Percentiles rank a stretch among this genome's conserved stretches.
These are phyloP conservation scores for Nemotelus nigrinus DNA, from an alignment of 2,888 invertebrate species.

Conservation along the genomic window DNA sequence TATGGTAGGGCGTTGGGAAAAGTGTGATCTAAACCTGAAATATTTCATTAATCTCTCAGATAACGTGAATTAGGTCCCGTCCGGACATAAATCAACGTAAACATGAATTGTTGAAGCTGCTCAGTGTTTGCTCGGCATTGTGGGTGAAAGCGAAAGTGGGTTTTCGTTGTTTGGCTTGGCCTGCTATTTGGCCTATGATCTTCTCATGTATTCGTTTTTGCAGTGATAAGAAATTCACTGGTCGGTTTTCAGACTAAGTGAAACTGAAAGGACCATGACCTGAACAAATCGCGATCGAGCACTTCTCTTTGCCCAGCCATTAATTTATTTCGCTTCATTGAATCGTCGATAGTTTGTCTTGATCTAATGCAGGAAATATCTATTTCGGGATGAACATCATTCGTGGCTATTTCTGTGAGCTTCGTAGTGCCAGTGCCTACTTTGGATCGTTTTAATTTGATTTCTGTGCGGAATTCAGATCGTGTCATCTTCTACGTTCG, in stretches of 20 bases:
- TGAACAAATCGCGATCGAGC: background rate
- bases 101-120: slow-evolving; percentile 1
- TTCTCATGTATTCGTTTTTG: background rate
- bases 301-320: background rate
- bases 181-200: background rate
- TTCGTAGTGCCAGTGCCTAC: no score
- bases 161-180: slow-evolving; percentile 9
- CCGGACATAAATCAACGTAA: slow-evolving; percentile 6
- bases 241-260: background rate
- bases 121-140: slow-evolving; percentile 12
- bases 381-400: slow-evolving; percentile 25
- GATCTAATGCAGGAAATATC: slow-evolving; percentile 29
- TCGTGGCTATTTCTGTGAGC: slow-evolving; percentile 9
- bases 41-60: no score
- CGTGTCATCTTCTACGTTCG: no score
- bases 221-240: background rate
- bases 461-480: no score
- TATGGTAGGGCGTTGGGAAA: no score
- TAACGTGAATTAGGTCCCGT: background rate
- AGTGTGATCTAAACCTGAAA: no score
- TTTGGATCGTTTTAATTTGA: no score
- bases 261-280: slow-evolving; percentile 12
- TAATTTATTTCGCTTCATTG: background rate
- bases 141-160: slow-evolving; percentile 42
- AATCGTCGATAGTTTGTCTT: slow-evolving; percentile 14